Evolutionary conservation across 2,113 vertebrate species (phyloP).

Genomic region (Thryonomys swinderianus): DNA sequence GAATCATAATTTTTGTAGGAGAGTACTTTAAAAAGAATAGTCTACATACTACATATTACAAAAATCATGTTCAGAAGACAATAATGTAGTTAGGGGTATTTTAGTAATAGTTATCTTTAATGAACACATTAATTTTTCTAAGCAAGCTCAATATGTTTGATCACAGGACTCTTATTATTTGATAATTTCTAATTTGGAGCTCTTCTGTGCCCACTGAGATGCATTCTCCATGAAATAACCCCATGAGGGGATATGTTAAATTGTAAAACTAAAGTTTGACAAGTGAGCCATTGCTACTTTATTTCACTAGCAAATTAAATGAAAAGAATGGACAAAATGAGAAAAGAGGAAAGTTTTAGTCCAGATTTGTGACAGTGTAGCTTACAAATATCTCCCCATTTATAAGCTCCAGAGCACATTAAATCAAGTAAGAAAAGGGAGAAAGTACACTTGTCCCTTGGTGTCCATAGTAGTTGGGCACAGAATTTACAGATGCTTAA

Average conservation of each 20-base stretch:
- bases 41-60: background rate
- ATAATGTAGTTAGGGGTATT: background rate
- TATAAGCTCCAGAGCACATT: background rate
- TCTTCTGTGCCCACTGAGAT: background rate
- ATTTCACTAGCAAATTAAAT: constrained; percentile 36
- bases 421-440: background rate
- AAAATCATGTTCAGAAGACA: background rate
- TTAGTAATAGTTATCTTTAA: constrained; percentile 29
- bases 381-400: background rate
- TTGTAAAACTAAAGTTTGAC: background rate
- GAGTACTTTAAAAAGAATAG: constrained; percentile 35
- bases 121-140: constrained; percentile 12
- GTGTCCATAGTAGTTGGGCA: background rate
- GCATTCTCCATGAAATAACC: background rate
- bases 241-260: background rate
- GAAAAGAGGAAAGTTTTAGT: background rate
- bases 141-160: background rate
- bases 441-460: background rate
- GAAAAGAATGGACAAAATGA: background rate
- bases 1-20: background rate
- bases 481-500: background rate
- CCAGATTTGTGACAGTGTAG: background rate
- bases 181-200: background rate
- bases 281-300: background rate
- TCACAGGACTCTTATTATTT: background rate